These are phyloP conservation scores for Clanis bilineata DNA, from an alignment of 2,888 invertebrate genomes.

Conservation along the genomic window DNA sequence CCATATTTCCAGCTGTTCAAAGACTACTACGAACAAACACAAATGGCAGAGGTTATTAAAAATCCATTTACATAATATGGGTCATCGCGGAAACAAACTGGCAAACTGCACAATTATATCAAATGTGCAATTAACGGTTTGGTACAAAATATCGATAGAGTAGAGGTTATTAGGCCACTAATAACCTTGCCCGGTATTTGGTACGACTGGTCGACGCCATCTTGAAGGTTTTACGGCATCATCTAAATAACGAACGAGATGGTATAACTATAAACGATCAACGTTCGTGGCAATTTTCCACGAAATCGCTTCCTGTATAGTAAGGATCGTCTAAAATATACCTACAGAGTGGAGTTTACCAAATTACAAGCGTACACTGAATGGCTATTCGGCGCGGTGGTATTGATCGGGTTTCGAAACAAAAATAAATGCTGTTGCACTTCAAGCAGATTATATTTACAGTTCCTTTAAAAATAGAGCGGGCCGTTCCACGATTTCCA, in stretches of 20 bases:
- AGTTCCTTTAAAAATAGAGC: not conserved
- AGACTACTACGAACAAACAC: too few species aligned
- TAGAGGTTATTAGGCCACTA: conserved; percentile 1
- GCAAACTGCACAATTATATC: conserved; percentile 9
- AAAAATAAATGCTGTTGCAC: conserved; percentile 8
- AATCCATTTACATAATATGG: conserved; percentile 9
- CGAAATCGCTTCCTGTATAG: not conserved
- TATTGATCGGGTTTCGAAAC: conserved; percentile 8
- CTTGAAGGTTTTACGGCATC: not conserved
- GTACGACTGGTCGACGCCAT: conserved; percentile 4
- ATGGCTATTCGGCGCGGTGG: not conserved
- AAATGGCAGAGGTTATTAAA: not conserved
- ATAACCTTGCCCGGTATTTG: conserved; percentile 2
- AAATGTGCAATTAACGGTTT: conserved; percentile 4
- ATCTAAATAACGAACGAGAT: not conserved
- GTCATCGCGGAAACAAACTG: not conserved
- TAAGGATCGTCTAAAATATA: not conserved
- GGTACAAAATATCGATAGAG: not conserved
- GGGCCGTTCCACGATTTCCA: not conserved
- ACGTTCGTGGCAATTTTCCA: not conserved
- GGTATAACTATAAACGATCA: not conserved
- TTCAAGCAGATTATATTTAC: not conserved
- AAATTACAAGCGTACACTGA: not conserved
- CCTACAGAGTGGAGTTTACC: not conserved
- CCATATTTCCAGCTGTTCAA: too few species aligned